Conservation (phyloP, 1,140 invertebrate species). For the Helicorthomorpha holstii region DNA sequence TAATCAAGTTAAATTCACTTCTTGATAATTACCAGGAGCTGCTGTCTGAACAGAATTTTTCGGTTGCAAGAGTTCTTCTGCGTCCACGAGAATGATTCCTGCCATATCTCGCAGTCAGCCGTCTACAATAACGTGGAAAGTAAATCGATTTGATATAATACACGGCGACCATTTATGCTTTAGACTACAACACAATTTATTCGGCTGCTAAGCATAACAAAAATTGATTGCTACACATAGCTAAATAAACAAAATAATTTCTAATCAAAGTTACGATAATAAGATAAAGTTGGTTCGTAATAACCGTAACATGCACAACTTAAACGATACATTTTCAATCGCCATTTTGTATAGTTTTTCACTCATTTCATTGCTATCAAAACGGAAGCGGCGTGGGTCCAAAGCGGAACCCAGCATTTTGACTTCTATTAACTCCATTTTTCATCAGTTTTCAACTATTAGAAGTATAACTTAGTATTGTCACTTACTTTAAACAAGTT, state of each 20-base stretch:
- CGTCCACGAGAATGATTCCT: not conserved
- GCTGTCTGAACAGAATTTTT: not conserved
- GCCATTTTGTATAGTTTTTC: not conserved
- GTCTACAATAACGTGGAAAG: not conserved
- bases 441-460: too few species aligned
- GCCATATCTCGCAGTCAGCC: not conserved
- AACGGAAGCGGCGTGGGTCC: slow-evolving; percentile 15
- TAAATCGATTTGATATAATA: too few species aligned
- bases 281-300: not conserved
- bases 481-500: too few species aligned
- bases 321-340: not conserved
- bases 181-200: not conserved
- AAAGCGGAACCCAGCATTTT: slow-evolving; percentile 9
- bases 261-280: not conserved
- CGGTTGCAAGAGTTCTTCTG: not conserved
- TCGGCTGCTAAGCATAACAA: not conserved
- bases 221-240: not conserved
- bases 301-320: not conserved
- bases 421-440: too few species aligned
- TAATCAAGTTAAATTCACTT: not conserved
- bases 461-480: too few species aligned
- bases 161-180: not conserved
- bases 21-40: not conserved
- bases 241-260: not conserved
- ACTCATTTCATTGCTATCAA: slow-evolving; percentile 5